Evolutionary conservation across 2,113 vertebrate species (phyloP).

Genomic region (Athene noctua): DNA sequence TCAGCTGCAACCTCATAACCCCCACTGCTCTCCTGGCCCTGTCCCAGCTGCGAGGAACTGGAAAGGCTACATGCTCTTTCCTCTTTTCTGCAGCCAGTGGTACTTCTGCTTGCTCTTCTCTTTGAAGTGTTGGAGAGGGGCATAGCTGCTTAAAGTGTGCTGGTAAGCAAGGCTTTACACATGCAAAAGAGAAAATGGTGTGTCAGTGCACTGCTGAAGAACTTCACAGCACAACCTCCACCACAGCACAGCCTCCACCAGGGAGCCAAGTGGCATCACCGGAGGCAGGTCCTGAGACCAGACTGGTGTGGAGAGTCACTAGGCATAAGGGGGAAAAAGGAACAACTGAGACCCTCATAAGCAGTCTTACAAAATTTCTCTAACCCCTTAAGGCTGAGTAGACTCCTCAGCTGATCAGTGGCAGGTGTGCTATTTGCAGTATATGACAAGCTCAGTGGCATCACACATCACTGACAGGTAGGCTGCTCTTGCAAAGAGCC

Average conservation of each 20-base stretch:
- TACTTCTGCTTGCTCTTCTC: not conserved
- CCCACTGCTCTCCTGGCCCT: not conserved
- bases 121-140: not conserved
- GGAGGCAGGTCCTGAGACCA: not conserved
- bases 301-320: not conserved
- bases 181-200: not conserved
- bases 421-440: not conserved
- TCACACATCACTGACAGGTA: not conserved
- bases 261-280: not conserved
- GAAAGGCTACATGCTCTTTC: not conserved
- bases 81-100: not conserved
- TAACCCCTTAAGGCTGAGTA: fast-evolving
- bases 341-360: not conserved
- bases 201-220: not conserved
- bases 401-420: not conserved
- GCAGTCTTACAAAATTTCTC: not conserved
- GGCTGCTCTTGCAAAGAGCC: not conserved
- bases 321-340: not conserved
- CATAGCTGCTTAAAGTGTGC: not conserved
- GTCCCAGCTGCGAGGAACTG: not conserved
- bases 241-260: fast-evolving
- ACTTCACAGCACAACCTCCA: not conserved
- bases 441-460: not conserved
- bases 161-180: not conserved
- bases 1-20: not conserved